Base-by-base conservation (phyloP, 2,797 vertebrate genomes). In the Craterocephalus amniculus region DNA sequence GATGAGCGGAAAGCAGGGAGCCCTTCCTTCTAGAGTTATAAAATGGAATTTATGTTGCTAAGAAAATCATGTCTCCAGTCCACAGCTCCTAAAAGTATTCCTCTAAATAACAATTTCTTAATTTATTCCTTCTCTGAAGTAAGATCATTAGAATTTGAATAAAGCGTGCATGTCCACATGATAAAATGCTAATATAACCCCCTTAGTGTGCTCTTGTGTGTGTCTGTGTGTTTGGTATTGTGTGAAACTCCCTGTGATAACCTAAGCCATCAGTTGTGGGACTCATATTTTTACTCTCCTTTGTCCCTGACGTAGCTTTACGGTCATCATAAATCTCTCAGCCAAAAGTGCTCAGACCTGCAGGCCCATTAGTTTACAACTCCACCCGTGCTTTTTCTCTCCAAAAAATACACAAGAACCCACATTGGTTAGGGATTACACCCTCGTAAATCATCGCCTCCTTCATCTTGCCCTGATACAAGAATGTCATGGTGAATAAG, bases 21-120 rank as follows among this genome's bases (percentile, higher is more conserved):
- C 93, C 94, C 93, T 92, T 95, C 94, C 94, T 95, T 93, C 83
- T 89, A 92, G 95, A 85, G 94, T 95, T 96, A 95, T 95, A 95
- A 92, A 95, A 95, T 95, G 92, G 87, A 95, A 96, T 96, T 94
- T 95, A 96, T 96, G 96, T 96, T 90, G 72, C 67, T 62, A 72
- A 81, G 83, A 72, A 94, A 95, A 95, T 94, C 89, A 85, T 94
- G 93, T 93, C 93, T 95, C 88, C 85, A 95, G 92, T 95, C 90
- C 88, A 91, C 91, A 89, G 92, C 88, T 85, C 94, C 95, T 94
- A 95, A 54, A 95, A 95, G 92, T 90, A 76, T 95, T 93, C 94
- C 94, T 96, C 94, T 94, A 95, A 95, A 96, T 96, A 96, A 96
- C 92, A 94, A 90, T 92, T 91, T 92, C 89, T 83, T 89, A 95